Base-by-base conservation (phyloP, 2,888 invertebrate species). In the Chesias legatella region DNA sequence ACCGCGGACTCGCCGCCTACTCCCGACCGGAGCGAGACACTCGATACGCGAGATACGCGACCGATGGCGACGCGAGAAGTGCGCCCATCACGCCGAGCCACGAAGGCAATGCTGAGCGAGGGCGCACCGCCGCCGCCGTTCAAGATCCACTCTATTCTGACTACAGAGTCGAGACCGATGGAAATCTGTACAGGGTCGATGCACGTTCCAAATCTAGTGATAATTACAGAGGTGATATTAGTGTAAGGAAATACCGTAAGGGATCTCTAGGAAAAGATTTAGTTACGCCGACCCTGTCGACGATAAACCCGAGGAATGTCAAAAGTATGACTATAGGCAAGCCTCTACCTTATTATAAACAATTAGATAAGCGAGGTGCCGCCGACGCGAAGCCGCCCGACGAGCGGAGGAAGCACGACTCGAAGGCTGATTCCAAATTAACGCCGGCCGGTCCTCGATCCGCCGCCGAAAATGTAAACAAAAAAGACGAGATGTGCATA, bases 261-360 rank as follows among this genome's bases (percentile, higher is more conserved):
- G 51, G 67, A 44, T 59, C 41, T 45, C 57, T 78, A 50, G 71
- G 73, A 11, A 45, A 61, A 50, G 36, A 53, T 23, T 56, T 79
- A 51, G 46, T 65, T 33, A 48, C 52, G 26, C 74, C 77, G 32
- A 61, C 49, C 33, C n/a, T 54, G 30, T 46, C 53, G 34, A 54
- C 56, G 37, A 44, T 61, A 31, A 82, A 78, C 54, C 79, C 79
- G 27, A 78, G 42, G 54, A 81, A 79, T 52, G 53, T 80, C 47
- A 70, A 74, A 58, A 68, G 55, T 38, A 75, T 78, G 74, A 71
- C 76, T 10, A 70, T 82, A 55, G 74, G 66, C 33, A 59, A 51
- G 33, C 54, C 67, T 31, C 27, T 44, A n/a, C 13, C 45, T 26
- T 29, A 29, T 25, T 8, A 28, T 10, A 30, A 37, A 31, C 24